These are phyloP conservation scores for Butorides virescens DNA, from an alignment of 2,113 vertebrate genomes.

Conservation along the genomic window DNA sequence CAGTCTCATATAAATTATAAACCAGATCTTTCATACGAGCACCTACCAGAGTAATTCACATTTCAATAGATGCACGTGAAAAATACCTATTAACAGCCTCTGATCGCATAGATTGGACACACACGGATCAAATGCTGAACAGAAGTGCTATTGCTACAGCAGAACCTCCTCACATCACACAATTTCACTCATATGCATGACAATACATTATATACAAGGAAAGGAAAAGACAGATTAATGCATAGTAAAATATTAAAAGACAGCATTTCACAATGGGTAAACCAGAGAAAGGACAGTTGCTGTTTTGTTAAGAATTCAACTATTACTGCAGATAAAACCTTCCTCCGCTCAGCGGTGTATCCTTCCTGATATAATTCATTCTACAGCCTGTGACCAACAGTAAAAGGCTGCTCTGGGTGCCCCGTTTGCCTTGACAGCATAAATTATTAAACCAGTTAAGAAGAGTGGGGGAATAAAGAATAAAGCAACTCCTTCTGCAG, in stretches of 20 bases:
- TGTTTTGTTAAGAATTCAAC: constrained; percentile 19
- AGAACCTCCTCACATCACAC: background rate
- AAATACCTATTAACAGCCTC: background rate
- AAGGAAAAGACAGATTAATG: constrained; percentile 16
- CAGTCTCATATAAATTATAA: constrained; percentile 3
- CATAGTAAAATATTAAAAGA: constrained; percentile 36
- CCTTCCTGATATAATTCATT: constrained; percentile 1
- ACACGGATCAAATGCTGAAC: background rate
- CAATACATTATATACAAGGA: background rate
- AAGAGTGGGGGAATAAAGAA: background rate
- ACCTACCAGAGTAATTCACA: background rate
- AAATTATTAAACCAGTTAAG: constrained; percentile 5
- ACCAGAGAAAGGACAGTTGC: background rate
- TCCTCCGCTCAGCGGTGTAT: background rate
- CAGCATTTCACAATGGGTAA: constrained; percentile 4
- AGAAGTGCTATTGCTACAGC: background rate
- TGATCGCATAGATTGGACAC: background rate
- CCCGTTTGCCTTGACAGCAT: background rate
- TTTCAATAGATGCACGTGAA: background rate
- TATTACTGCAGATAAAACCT: constrained; percentile 14
- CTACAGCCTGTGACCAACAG: constrained; percentile 1
- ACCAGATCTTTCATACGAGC: background rate
- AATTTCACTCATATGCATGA: background rate
- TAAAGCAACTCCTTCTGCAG: background rate
- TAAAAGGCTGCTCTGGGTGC: background rate